These are phyloP conservation scores for Alviniconcha strummeri DNA, from an alignment of 2,888 invertebrate species.

Conservation along the genomic window DNA sequence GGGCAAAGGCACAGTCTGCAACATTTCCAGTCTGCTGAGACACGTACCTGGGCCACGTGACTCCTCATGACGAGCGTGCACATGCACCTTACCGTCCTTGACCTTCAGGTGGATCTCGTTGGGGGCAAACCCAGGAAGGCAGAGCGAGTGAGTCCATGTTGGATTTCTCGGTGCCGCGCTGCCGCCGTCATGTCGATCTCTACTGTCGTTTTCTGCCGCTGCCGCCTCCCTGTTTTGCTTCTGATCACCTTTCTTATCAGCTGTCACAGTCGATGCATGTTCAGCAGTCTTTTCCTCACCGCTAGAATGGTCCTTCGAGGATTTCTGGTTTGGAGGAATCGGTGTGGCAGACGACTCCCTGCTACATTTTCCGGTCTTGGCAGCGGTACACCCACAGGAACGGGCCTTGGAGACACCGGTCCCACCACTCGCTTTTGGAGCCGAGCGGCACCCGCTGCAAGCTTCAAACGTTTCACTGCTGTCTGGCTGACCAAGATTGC, in stretches of 20 bases:
- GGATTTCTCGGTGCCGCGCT: neutral
- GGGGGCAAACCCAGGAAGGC: constrained; percentile 1
- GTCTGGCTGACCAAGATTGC: neutral
- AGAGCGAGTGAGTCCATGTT: constrained; percentile 12
- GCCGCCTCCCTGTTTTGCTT: too few relatives aligned
- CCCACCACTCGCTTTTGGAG: neutral
- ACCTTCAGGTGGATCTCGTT: constrained; percentile 3
- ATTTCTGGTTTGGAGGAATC: neutral
- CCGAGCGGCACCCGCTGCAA: neutral
- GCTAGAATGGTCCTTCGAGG: too few relatives aligned
- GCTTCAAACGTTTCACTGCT: neutral
- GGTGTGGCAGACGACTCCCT: neutral
- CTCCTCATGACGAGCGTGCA: neutral
- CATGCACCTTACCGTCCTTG: constrained; percentile 6
- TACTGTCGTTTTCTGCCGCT: too few relatives aligned
- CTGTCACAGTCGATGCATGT: too few relatives aligned
- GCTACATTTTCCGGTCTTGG: neutral
- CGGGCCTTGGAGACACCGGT: neutral
- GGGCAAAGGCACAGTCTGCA: constrained; percentile 7
- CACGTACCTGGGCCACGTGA: constrained; percentile 13
- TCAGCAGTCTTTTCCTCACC: too few relatives aligned
- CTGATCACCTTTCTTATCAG: too few relatives aligned
- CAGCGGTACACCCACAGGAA: neutral
- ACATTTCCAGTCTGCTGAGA: constrained; percentile 5
- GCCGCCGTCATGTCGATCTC: too few relatives aligned